Percentiles rank a stretch among this genome's conserved stretches.
These are phyloP conservation scores for Virgularia gustaviana DNA, from an alignment of 92 coral and sea anemone genomes.

Conservation along the genomic window DNA sequence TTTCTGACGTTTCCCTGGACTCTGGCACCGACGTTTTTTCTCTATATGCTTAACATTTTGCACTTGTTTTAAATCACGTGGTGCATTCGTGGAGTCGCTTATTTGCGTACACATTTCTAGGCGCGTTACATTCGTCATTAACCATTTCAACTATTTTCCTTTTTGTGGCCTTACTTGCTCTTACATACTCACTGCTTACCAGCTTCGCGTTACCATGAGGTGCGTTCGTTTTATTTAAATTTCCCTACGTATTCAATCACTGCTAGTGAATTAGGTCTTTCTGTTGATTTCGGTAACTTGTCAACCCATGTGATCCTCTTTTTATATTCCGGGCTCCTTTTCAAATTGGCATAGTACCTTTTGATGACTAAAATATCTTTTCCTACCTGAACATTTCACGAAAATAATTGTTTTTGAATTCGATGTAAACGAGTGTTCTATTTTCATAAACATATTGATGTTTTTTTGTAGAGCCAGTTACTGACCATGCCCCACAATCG, in stretches of 20 bases:
- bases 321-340: not conserved
- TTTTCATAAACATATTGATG: not conserved
- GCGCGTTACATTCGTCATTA: not conserved
- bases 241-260: not conserved
- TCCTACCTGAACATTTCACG: not conserved
- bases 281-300: not conserved
- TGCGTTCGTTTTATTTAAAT: not conserved
- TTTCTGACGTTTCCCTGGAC: too few relatives aligned
- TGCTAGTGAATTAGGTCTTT: not conserved
- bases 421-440: not conserved
- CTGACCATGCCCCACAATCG: too few relatives aligned
- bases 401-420: not conserved
- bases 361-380: not conserved
- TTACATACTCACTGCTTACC: too few relatives aligned
- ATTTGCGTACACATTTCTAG: not conserved
- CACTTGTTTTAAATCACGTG: conserved; percentile 2
- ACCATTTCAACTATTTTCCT: not conserved
- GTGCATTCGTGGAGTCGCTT: not conserved
- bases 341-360: not conserved
- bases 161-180: not conserved
- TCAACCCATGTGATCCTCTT: not conserved
- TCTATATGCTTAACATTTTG: too few relatives aligned
- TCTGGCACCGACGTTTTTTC: too few relatives aligned
- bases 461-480: not conserved
- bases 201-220: too few relatives aligned